Base-by-base conservation (phyloP, 2,888 invertebrate genomes). In the Ramazzottius varieornatus region DNA sequence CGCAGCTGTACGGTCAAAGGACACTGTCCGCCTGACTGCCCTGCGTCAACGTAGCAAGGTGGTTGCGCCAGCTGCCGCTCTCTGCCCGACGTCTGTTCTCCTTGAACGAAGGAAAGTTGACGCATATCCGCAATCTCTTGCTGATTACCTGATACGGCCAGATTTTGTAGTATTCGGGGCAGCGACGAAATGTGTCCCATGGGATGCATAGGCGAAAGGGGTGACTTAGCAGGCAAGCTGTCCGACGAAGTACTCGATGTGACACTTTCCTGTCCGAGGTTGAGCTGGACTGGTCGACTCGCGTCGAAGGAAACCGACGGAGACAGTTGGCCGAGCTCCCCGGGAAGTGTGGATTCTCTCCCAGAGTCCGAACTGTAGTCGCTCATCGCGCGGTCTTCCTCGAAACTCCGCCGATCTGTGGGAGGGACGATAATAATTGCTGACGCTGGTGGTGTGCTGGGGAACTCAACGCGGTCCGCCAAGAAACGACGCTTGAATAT, bases 111-210 rank as follows among this genome's bases (percentile, higher is more conserved):
- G n/a, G n/a, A n/a, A n/a, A n/a, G n/a, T n/a, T n/a, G n/a, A n/a
- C n/a, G n/a, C 16, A 4, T 13, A 24, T 24, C 20, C 4, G 8
- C 24, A 54, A 54, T 13, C 54, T 29, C 54, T 24, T 16, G n/a
- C 29, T 54, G 54, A 29, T 54, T 54, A 54, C 54, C 54, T 54
- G 54, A 54, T 29, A 54, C 54, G 4, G 54, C 54, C 54, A 54
- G 29, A 54, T 29, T 54, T 24, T 54, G 16, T 24, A 54, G 29
- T n/a, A 54, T 54, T n/a, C 54, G 4, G 4, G 54, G 54, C 54
- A 54, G 29, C 8, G 24, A 29, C n/a, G 54, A 54, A 54, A 54
- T 54, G 54, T 54, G 54, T 29, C 54, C 54, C 13, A 4, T 24
- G 20, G 54, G 29, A 13, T 13, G 24, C 20, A 20, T 40, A 24